Percentiles rank a stretch among this genome's conserved stretches.
phyloP scores from a whole-genome alignment of 1,140 invertebrate species.

The Pogonognathellus flavescens region DNA sequence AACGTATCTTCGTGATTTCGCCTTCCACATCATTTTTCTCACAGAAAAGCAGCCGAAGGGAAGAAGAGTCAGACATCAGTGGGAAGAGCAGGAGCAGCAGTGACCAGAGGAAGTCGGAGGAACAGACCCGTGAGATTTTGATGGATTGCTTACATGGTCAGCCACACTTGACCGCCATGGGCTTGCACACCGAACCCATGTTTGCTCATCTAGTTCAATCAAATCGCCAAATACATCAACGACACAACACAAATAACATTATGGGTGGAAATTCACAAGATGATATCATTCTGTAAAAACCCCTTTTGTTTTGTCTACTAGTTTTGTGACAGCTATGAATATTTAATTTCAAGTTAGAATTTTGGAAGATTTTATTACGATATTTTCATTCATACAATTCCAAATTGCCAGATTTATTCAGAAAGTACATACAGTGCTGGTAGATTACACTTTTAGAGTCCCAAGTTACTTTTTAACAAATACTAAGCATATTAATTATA shows the following conservation, averaged over 20 bases:
- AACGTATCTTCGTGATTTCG: background rate
- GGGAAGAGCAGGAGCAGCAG: background rate
- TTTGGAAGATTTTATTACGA: no score
- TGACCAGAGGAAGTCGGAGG: constrained; percentile 1
- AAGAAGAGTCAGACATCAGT: background rate
- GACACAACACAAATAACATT: background rate
- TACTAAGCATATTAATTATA: no score
- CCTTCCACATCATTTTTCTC: no score
- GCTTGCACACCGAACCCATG: background rate
- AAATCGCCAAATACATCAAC: background rate
- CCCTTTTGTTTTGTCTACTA: no score
- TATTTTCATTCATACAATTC: no score
- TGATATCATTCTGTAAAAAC: background rate
- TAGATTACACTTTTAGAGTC: no score
- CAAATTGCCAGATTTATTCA: no score
- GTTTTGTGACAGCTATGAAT: no score
- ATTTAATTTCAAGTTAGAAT: no score
- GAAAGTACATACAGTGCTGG: no score
- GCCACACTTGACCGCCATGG: constrained; percentile 27
- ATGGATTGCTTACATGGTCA: background rate
- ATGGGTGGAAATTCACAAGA: background rate
- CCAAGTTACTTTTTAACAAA: no score
- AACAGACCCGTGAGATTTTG: background rate
- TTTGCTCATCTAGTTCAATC: background rate
- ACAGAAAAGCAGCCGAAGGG: background rate